A percentile compares a stretch with the other conserved stretches of the same genome.
These are phyloP conservation scores for Crotalus helleri DNA, from an alignment of 2,113 vertebrate species.

Conservation along the genomic window DNA sequence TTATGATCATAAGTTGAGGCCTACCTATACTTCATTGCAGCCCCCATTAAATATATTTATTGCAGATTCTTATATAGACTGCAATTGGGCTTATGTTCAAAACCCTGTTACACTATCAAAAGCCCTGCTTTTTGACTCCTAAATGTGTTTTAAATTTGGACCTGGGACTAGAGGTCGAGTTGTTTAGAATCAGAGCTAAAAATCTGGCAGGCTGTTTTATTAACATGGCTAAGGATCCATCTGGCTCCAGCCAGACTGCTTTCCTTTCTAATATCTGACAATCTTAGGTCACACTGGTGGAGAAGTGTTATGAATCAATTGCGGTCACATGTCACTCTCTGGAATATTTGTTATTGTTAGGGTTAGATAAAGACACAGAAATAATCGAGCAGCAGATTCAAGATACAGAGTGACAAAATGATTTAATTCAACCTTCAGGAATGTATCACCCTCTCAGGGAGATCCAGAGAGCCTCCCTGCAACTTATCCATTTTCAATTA, in stretches of 20 bases:
- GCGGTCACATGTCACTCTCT: background rate
- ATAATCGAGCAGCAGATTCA: background rate
- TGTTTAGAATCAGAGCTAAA: background rate
- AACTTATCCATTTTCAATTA: background rate
- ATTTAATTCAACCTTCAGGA: background rate
- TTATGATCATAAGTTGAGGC: background rate
- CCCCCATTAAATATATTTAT: background rate
- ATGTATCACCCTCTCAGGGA: background rate
- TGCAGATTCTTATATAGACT: background rate
- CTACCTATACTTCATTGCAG: background rate
- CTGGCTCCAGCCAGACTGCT: background rate
- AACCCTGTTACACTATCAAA: background rate
- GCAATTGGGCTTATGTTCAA: background rate
- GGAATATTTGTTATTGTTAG: background rate
- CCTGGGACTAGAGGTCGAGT: background rate
- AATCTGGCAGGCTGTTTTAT: background rate
- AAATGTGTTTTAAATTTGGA: background rate
- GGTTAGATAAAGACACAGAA: background rate
- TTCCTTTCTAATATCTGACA: background rate
- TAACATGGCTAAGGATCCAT: background rate
- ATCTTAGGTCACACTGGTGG: background rate
- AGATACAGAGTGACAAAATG: background rate
- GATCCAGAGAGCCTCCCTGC: background rate
- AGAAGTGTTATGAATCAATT: background rate
- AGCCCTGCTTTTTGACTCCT: background rate